Conservation (phyloP, 2,113 vertebrate species). For the Zapornia atra region DNA sequence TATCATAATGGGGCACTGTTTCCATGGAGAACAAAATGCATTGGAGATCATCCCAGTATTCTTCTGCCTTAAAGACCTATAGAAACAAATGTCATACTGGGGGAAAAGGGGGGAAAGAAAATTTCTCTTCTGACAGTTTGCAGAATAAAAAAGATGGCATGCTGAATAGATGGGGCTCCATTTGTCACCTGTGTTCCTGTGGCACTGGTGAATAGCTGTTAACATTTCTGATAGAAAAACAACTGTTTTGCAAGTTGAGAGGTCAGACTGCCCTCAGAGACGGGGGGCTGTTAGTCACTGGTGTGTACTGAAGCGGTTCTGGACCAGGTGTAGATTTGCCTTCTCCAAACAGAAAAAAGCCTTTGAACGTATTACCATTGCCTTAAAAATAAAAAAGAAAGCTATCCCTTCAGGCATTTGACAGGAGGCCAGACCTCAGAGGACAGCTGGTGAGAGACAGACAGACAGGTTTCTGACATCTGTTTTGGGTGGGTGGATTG, state of each 20-base stretch:
- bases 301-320: background rate
- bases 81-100: background rate
- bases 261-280: background rate
- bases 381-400: slow-evolving; percentile 26
- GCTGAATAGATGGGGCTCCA: accelerated
- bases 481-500: slow-evolving; percentile 21
- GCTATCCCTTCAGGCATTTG: background rate
- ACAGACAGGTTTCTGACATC: slow-evolving; percentile 55
- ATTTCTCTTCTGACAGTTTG: background rate
- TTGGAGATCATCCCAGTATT: background rate
- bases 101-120: background rate
- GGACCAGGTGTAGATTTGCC: slow-evolving; percentile 20
- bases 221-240: background rate
- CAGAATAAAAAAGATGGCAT: background rate
- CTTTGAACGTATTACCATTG: slow-evolving; percentile 6
- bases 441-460: slow-evolving; percentile 7
- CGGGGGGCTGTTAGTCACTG: background rate
- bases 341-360: slow-evolving; percentile 3
- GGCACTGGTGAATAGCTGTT: background rate
- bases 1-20: background rate
- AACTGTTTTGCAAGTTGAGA: background rate
- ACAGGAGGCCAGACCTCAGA: slow-evolving; percentile 27
- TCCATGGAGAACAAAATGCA: background rate
- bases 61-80: background rate
- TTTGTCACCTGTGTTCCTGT: background rate